These are phyloP conservation scores for Brachyhypopomus occidentalis DNA, from an alignment of 2,113 vertebrate species.

Conservation along the genomic window DNA sequence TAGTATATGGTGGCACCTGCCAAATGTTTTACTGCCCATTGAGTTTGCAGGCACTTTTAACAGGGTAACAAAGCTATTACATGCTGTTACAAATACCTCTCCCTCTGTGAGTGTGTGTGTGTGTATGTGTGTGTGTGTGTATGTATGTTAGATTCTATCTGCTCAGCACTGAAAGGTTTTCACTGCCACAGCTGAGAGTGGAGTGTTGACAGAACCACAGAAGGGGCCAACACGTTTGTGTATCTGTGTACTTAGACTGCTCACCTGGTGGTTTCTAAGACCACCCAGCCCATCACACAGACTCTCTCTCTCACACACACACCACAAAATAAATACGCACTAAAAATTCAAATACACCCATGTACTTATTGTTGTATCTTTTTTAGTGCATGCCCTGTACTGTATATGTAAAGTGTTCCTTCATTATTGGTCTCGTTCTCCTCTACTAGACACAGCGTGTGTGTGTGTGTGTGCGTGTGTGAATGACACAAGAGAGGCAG, in stretches of 20 bases:
- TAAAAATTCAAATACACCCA: no score
- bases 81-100: conserved; percentile 29
- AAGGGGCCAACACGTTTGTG: conserved; percentile 2
- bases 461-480: no score
- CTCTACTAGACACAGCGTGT: no score
- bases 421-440: no score
- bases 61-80: conserved; percentile 2
- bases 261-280: conserved; percentile 65
- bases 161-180: conserved; percentile 30
- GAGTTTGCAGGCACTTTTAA: conserved; percentile 25
- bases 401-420: not conserved
- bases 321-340: no score
- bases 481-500: not conserved
- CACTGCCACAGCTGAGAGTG: conserved; percentile 12
- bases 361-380: no score
- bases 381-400: not conserved
- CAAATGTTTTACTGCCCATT: conserved; percentile 29
- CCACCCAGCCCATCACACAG: conserved; percentile 28
- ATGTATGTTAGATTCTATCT: conserved; percentile 34
- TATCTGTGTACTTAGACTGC: conserved; percentile 53
- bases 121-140: conserved; percentile 28
- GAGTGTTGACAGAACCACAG: conserved; percentile 58
- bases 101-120: not conserved
- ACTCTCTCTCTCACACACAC: not conserved
- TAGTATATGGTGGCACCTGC: conserved; percentile 28